Evolutionary conservation across 2,888 invertebrate species (phyloP).

Genomic region (Acholoe squamosa): DNA sequence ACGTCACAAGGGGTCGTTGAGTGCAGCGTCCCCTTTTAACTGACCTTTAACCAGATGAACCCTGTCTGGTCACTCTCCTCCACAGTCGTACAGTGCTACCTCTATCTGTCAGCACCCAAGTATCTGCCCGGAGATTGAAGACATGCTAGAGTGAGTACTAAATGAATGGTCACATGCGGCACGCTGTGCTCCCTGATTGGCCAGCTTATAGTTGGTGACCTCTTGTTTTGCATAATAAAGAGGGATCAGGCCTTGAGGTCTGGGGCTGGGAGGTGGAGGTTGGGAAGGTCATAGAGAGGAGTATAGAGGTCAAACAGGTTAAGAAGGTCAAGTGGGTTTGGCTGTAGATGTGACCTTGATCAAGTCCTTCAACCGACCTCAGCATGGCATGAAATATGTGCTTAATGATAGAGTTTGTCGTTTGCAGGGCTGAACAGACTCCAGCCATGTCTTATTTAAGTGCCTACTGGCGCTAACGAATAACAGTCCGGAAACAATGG

Average conservation of each 20-base stretch:
- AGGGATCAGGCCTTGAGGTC: background rate
- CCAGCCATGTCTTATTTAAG: no score
- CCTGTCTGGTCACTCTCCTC: background rate
- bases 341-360: conserved; percentile 9
- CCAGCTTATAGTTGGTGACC: background rate
- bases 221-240: conserved; percentile 18
- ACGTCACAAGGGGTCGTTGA: background rate
- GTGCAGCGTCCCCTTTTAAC: background rate
- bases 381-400: no score
- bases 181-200: background rate
- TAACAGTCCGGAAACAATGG: no score
- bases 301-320: background rate
- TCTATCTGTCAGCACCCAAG: background rate
- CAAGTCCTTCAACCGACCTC: background rate
- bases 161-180: background rate
- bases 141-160: no score
- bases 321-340: background rate
- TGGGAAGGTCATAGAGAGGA: no score
- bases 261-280: no score
- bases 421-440: no score
- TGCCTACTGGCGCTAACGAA: no score
- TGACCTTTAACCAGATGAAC: conserved; percentile 1
- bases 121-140: no score
- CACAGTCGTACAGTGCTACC: no score
- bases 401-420: no score